A percentile compares a stretch with the other conserved stretches of the same genome.
phyloP scores from a whole-genome alignment of 2,113 vertebrate species.

The Typhlomys cinereus region DNA sequence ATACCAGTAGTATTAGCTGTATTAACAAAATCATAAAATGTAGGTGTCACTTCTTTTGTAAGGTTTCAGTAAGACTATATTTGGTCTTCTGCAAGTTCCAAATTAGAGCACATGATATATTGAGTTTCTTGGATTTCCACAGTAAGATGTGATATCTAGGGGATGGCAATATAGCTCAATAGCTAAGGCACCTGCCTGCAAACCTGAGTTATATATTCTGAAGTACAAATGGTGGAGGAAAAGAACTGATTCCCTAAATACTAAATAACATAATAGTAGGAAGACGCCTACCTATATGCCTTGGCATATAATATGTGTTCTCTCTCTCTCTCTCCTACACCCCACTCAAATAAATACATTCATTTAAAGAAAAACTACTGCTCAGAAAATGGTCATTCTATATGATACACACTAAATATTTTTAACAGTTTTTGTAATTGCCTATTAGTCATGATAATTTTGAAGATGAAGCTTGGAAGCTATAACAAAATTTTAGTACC shows the following conservation, averaged over 20 bases:
- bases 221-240: too few species aligned
- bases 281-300: too few species aligned
- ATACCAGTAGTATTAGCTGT: neutral
- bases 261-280: too few species aligned
- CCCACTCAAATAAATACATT: too few species aligned
- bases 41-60: neutral
- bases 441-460: neutral
- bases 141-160: too few species aligned
- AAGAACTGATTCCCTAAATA: too few species aligned
- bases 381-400: neutral
- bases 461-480: neutral
- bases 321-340: neutral
- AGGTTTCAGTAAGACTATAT: neutral
- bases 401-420: neutral
- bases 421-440: neutral
- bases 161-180: too few species aligned
- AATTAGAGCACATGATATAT: neutral
- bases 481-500: neutral
- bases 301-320: neutral
- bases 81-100: conserved; percentile 11
- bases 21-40: neutral
- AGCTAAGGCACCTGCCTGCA: too few species aligned
- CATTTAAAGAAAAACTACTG: too few species aligned
- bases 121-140: neutral
- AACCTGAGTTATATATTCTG: too few species aligned